Evolutionary conservation across 2,797 vertebrate genomes (phyloP).

Genomic region (Mus spretus): DNA sequence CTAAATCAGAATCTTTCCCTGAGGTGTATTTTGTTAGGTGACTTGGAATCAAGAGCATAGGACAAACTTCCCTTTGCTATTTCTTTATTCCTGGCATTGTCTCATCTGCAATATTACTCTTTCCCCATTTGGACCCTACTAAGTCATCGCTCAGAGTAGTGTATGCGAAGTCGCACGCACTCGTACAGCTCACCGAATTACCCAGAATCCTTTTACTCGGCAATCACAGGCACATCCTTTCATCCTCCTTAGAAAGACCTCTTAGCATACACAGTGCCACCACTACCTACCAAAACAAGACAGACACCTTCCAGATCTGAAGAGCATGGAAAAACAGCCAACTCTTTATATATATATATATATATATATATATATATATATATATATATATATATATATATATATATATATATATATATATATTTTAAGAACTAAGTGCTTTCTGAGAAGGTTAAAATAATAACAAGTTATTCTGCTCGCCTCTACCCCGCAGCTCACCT

Average conservation of each 20-base stretch:
- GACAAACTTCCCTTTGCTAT: neutral
- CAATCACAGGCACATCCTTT: constrained; percentile 9
- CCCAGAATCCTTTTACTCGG: neutral
- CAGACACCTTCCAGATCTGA: constrained; percentile 4
- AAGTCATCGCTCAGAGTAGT: neutral
- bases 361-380: too few species aligned
- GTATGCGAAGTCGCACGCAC: neutral
- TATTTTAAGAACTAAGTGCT: neutral
- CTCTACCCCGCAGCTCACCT: neutral
- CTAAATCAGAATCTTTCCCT: neutral
- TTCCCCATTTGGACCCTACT: neutral
- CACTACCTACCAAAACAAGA: constrained; percentile 39
- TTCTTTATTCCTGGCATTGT: neutral
- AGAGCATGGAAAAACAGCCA: constrained; percentile 34
- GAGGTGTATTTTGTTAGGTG: neutral
- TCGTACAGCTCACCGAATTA: neutral
- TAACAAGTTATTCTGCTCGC: neutral
- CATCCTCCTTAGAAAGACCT: constrained; percentile 12
- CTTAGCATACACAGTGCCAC: constrained; percentile 14
- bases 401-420: too few species aligned
- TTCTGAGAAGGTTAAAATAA: constrained; percentile 5
- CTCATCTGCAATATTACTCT: constrained; percentile 3
- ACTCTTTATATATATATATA: neutral
- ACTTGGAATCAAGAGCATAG: neutral
- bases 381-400: neutral